Base-by-base conservation (phyloP, 2,797 vertebrate species). In the Valencia hispanica region DNA sequence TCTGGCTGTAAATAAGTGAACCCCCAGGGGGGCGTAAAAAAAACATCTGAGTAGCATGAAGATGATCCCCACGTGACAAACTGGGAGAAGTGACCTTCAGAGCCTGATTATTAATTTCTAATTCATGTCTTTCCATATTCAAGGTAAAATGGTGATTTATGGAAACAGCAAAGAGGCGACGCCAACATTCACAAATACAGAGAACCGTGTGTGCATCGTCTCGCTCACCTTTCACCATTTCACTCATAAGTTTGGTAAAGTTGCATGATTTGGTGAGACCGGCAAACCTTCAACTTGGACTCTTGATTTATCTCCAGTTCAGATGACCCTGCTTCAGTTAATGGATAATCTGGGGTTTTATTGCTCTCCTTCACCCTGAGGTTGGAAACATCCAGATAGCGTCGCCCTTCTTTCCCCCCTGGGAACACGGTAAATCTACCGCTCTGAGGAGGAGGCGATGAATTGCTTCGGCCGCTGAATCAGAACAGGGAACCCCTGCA, bases 381-480 rank as follows among this genome's bases (percentile, higher is more conserved):
- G 51, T n/a, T 66, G 30, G 41, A 79, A 80, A 78, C 74, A 78
- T 70, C 75, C 51, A 45, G 71, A 79, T 73, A 75, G 73, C 41
- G 77, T 73, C 76, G n/a, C 70, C 77, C n/a, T 36, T 73, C 3
- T 36, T 34, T 39, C 66, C 68, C n/a, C 70, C 63, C 34, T 17
- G 12, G 34, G 53, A 55, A 77, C 61, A 63, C 75, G 63, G 59
- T 63, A 22, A 68, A 77, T 74, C 68, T 34, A 12, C 77, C 74
- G 51, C 69, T 12, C 4, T 12, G 6, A 50, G 48, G 83, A 77
- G 69, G 72, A 47, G 66, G 70, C 81, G 86, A 89, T 86, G 72
- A 84, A 87, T 84, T 0, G 22, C 53, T 53, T 72, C 59, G 0
- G 50, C 55, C 4, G 68, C 22, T 7, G 72, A 73, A 43, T 41